Conservation (phyloP, 2,113 vertebrate genomes). For the Pristiophorus japonicus region DNA sequence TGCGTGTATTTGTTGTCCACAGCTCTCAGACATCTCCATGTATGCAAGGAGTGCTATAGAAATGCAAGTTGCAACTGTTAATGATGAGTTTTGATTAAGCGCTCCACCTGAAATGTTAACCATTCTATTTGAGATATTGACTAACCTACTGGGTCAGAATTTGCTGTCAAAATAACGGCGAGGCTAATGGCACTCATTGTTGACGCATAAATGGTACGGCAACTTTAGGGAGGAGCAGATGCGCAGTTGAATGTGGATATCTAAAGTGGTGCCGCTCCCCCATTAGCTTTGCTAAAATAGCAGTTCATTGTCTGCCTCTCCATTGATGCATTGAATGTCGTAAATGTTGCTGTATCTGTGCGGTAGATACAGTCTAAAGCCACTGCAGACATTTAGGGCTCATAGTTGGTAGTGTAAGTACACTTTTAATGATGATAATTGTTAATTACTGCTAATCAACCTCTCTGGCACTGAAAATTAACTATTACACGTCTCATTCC, state of each 20-base stretch:
- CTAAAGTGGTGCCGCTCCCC: background rate
- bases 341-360: background rate
- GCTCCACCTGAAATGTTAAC: background rate
- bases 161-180: background rate
- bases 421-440: background rate
- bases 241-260: background rate
- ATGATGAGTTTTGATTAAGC: background rate
- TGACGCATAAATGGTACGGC: background rate
- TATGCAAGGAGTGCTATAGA: background rate
- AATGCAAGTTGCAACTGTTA: background rate
- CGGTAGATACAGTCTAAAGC: background rate
- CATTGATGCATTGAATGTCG: background rate
- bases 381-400: no score
- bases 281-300: background rate
- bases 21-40: background rate
- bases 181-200: background rate
- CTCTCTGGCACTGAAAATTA: background rate
- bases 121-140: background rate
- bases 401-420: background rate
- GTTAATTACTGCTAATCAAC: background rate
- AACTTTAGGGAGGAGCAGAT: background rate
- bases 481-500: background rate
- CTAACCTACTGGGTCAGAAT: background rate
- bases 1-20: background rate
- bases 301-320: background rate